These are phyloP conservation scores for Dione juno DNA, from an alignment of 2,888 invertebrate genomes.

Conservation along the genomic window DNA sequence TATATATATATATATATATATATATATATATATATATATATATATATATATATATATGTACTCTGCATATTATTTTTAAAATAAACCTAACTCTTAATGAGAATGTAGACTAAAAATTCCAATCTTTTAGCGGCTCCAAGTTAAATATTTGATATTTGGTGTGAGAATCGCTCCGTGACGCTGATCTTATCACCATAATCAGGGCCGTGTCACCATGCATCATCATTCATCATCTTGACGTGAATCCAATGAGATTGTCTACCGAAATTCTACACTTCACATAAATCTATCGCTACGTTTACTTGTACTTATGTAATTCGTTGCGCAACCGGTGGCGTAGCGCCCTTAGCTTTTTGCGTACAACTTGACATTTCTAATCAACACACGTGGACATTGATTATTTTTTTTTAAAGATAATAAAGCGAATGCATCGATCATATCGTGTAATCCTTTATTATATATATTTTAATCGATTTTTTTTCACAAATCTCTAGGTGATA, in stretches of 20 bases:
- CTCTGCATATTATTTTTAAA: too few relatives aligned
- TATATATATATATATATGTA: too few relatives aligned
- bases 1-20: too few relatives aligned
- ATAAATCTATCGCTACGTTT: conserved; percentile 54
- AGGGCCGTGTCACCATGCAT: conserved; percentile 62
- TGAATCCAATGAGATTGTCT: conserved; percentile 52
- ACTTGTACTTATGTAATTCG: conserved; percentile 49
- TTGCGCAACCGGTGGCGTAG: conserved; percentile 22
- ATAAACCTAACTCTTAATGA: too few relatives aligned
- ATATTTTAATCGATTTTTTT: conserved; percentile 43
- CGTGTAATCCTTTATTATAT: conserved; percentile 54
- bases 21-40: too few relatives aligned
- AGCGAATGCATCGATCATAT: conserved; percentile 59
- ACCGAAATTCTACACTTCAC: conserved; percentile 62
- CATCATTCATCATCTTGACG: conserved; percentile 79
- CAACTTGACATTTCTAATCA: background rate
- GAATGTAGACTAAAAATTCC: conserved; percentile 43
- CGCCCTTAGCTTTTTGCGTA: conserved; percentile 18
- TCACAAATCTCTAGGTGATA: conserved; percentile 44
- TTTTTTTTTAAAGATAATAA: conserved; percentile 45
- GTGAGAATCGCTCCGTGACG: conserved; percentile 38
- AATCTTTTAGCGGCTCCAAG: conserved; percentile 37
- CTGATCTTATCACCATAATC: conserved; percentile 64
- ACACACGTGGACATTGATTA: conserved; percentile 45
- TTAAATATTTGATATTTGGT: conserved; percentile 46